phyloP scores from a whole-genome alignment of 2,113 vertebrate species.

The Lynx canadensis region DNA sequence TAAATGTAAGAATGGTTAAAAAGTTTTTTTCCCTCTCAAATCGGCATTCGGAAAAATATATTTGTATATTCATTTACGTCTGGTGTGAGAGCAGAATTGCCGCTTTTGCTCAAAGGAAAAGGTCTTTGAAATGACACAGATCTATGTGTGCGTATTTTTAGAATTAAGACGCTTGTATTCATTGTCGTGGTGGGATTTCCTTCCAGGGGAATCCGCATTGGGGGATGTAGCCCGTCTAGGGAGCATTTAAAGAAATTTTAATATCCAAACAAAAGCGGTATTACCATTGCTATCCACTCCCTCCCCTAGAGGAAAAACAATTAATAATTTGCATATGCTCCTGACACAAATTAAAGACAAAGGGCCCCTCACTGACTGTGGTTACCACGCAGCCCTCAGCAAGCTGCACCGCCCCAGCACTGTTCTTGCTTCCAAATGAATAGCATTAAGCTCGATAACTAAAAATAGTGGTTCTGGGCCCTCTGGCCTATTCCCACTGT shows the following conservation, averaged over 20 bases:
- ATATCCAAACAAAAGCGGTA: constrained; percentile 70
- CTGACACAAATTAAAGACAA: constrained; percentile 74
- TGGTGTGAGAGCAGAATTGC: not conserved
- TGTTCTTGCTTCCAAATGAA: constrained; percentile 33
- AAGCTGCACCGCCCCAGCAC: not conserved
- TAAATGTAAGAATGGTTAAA: constrained; percentile 28
- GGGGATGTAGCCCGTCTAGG: constrained; percentile 13
- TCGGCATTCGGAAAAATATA: not conserved
- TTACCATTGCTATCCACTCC: not conserved
- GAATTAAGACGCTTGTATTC: not conserved
- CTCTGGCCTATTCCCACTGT: not conserved
- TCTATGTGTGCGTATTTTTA: not conserved
- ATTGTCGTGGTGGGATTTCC: not conserved
- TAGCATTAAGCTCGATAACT: constrained; percentile 46
- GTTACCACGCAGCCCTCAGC: not conserved
- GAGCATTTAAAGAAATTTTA: constrained; percentile 68
- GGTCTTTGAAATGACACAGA: constrained; percentile 38
- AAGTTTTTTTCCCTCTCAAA: not conserved
- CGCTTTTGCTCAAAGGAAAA: not conserved
- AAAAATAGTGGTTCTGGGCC: constrained; percentile 46
- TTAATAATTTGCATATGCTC: constrained; percentile 77
- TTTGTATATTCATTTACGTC: not conserved
- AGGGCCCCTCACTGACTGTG: constrained; percentile 50
- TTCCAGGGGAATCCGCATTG: not conserved
- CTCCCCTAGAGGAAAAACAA: constrained; percentile 67